A percentile compares a stretch with the other conserved stretches of the same genome.
Evolutionary conservation across 2,888 invertebrate species (phyloP).

Genomic region (Troides helena): DNA sequence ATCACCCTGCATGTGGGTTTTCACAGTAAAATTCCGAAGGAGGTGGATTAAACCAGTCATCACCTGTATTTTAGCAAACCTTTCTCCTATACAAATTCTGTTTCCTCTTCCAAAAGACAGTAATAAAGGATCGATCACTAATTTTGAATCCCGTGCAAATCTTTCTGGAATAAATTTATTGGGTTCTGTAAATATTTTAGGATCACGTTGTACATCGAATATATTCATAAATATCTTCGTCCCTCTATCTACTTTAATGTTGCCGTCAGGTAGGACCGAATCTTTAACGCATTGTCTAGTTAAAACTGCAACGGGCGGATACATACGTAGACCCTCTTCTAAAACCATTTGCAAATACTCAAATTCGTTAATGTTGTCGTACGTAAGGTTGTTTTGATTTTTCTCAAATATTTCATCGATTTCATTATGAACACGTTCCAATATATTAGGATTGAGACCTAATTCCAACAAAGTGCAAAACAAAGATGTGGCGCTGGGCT

Average conservation of each 20-base stretch:
- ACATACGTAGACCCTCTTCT: background rate
- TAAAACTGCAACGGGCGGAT: background rate
- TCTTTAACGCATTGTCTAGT: conserved; percentile 4
- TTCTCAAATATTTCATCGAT: conserved; percentile 1
- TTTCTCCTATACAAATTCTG: conserved; percentile 6
- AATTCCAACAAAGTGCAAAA: background rate
- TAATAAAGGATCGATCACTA: background rate
- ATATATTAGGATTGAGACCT: background rate
- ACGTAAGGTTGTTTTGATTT: background rate
- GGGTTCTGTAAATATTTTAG: background rate
- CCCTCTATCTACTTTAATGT: conserved; percentile 2
- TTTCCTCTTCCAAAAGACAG: background rate
- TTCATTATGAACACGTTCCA: conserved; percentile 1
- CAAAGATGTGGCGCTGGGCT: conserved; percentile 6
- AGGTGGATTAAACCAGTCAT: background rate
- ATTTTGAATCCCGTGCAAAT: background rate
- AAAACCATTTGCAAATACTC: background rate
- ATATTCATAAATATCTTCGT: background rate
- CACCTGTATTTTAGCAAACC: background rate
- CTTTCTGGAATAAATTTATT: conserved; percentile 6
- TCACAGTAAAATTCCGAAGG: background rate
- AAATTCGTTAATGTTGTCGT: background rate
- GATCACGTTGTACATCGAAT: conserved; percentile 2
- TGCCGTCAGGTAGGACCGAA: background rate
- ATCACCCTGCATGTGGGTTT: background rate